Base-by-base conservation (phyloP, 2,888 invertebrate species). In the Caenorhabditis sp. region DNA sequence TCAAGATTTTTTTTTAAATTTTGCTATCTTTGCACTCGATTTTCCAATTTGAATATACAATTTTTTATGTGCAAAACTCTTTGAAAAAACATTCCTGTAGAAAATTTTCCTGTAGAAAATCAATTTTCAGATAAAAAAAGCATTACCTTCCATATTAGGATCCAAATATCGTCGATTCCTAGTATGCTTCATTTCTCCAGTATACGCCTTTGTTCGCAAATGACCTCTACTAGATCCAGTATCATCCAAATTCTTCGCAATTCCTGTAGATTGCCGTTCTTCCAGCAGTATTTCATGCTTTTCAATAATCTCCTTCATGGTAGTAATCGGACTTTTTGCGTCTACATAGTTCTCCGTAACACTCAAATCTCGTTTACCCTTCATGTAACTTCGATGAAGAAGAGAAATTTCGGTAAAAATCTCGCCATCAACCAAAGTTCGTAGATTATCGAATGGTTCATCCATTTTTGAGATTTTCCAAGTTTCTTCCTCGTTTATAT, bases 161-260 rank as follows among this genome's bases (percentile, higher is more conserved):
- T 79, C 79, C n/a, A 70, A 60, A 60, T 75, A 67, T 26, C 79
- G 63, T 17, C 79, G 31, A 23, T 74, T 68, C 20, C 76, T 62
- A 10, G 66, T 67, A 54, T 74, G 71, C 31, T 70, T 63, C 36
- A 77, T 59, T n/a, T 43, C 56, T 3, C 70, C 61, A 14, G 59
- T 20, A 50, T 79, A 79, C 8, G 79, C 79, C 27, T 67, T 59
- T 2, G 43, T 54, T 52, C 63, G 38, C 7, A 63, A 23, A 3
- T 57, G 20, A 4, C 66, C 54, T 38, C 74, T n/a, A 23, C 63
- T 66, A 4, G 57, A 36, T 57, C 74, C 74, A n/a, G 74, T 61
- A 2, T 67, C 43, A 49, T 49, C 10, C 49, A 4, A n/a, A n/a
- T 5, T 59, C 31, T 53, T 58, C 21, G 5, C 43, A 10, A 10